A percentile compares a stretch with the other conserved stretches of the same genome.
phyloP scores from a whole-genome alignment of 2,113 vertebrate genomes.

The Machaerirhynchus nigripectus region DNA sequence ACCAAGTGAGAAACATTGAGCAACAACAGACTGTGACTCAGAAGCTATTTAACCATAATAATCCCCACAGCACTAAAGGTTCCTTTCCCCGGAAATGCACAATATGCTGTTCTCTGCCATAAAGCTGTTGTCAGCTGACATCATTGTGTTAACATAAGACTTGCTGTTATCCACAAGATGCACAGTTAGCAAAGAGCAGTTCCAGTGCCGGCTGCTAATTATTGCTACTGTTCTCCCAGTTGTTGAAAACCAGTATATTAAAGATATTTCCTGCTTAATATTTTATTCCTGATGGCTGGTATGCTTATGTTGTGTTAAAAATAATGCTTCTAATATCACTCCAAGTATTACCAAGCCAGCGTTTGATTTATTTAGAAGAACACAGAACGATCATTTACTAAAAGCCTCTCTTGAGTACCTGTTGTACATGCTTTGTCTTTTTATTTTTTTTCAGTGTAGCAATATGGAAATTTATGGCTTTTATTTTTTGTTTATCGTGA shows the following conservation, averaged over 20 bases:
- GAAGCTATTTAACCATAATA: slow-evolving; percentile 16
- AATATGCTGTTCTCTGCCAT: slow-evolving; percentile 2
- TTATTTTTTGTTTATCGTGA: background rate
- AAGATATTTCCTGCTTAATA: background rate
- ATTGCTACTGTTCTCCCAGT: background rate
- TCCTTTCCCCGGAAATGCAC: background rate
- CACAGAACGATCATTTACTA: background rate
- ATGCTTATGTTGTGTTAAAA: background rate
- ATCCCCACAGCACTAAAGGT: background rate
- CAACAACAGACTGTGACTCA: background rate
- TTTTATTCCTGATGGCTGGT: background rate
- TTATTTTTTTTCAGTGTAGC: background rate
- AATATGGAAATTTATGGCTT: background rate
- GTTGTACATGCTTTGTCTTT: background rate
- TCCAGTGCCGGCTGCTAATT: background rate
- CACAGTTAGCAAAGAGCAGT: background rate
- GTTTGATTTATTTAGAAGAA: background rate
- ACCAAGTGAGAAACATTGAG: background rate
- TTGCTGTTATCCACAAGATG: background rate
- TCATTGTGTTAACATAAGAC: background rate
- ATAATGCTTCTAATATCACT: background rate
- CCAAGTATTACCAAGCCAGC: background rate
- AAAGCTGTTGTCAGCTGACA: background rate
- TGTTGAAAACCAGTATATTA: background rate
- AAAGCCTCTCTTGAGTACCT: background rate